These are phyloP conservation scores for Zygaena filipendulae DNA, from an alignment of 2,888 invertebrate species.

Conservation along the genomic window DNA sequence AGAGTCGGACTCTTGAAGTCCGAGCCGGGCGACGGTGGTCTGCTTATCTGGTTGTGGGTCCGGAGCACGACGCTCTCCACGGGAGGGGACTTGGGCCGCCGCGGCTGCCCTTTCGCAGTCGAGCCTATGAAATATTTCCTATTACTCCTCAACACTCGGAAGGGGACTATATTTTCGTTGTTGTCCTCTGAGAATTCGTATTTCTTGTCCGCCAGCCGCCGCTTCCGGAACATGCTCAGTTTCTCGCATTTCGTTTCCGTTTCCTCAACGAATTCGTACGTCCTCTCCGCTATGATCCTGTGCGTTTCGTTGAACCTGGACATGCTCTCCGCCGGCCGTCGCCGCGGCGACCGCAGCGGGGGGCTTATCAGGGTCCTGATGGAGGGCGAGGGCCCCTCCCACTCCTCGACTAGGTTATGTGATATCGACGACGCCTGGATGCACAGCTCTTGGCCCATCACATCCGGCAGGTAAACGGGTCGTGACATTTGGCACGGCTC, in stretches of 20 bases:
- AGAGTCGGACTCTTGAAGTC: slow-evolving; percentile 35
- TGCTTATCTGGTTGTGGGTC: slow-evolving; percentile 55
- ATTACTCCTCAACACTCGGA: slow-evolving; percentile 70
- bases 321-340: slow-evolving; percentile 61
- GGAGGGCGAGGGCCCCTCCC: slow-evolving; percentile 62
- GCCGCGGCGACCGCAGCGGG: slow-evolving; percentile 50
- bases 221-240: slow-evolving; percentile 85
- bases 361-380: slow-evolving; percentile 59
- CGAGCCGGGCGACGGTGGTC: slow-evolving; percentile 38
- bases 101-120: slow-evolving; percentile 32
- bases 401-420: slow-evolving; percentile 58
- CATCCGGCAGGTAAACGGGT: slow-evolving; percentile 52
- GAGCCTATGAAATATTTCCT: slow-evolving; percentile 60
- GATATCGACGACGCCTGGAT: slow-evolving; percentile 57
- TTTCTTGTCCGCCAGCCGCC: slow-evolving; percentile 89
- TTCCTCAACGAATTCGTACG: slow-evolving; percentile 88
- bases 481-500: slow-evolving; percentile 55
- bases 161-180: slow-evolving; percentile 74
- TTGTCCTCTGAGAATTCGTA: slow-evolving; percentile 90
- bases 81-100: slow-evolving; percentile 50
- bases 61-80: slow-evolving; percentile 52
- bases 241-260: slow-evolving; percentile 85
- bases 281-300: slow-evolving; percentile 73
- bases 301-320: slow-evolving; percentile 63
- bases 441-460: slow-evolving; percentile 57